Conservation (phyloP, 2,113 vertebrate genomes). For the Sinosuthora webbiana region DNA sequence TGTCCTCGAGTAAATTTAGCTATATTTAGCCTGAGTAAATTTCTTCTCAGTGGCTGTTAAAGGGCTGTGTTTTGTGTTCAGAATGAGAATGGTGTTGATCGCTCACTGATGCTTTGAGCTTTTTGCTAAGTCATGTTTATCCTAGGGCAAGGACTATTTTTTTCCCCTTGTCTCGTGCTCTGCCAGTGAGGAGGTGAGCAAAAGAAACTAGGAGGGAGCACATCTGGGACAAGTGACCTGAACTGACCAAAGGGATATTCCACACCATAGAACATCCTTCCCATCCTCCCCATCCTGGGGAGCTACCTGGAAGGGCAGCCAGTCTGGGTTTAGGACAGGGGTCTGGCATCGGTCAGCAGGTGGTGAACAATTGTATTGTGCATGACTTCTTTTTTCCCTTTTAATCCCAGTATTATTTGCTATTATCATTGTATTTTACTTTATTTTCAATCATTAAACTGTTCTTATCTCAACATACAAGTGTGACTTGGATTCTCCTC, state of each 20-base stretch:
- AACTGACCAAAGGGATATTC: not conserved
- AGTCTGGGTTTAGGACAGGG: not conserved
- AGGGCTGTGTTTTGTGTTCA: not conserved
- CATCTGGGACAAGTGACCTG: not conserved
- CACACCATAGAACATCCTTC: not conserved
- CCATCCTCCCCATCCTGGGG: too few relatives aligned
- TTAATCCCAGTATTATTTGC: not conserved
- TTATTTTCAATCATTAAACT: not conserved
- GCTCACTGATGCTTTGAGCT: not conserved
- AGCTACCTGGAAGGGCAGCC: not conserved
- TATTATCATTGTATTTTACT: not conserved
- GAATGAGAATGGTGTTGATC: not conserved
- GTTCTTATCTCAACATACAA: not conserved
- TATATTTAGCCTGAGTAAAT: not conserved
- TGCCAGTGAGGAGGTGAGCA: not conserved
- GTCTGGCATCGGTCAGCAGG: fast-evolving
- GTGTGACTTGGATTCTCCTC: not conserved
- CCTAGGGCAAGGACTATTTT: not conserved
- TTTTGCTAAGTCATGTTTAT: not conserved
- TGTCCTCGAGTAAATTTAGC: too few relatives aligned
- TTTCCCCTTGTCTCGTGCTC: not conserved
- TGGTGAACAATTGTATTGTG: not conserved
- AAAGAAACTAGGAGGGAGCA: not conserved
- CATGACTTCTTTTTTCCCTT: not conserved
- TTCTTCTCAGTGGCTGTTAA: not conserved